Evolutionary conservation across 2,888 invertebrate species (phyloP).

Genomic region (Drosophila seclusa): DNA sequence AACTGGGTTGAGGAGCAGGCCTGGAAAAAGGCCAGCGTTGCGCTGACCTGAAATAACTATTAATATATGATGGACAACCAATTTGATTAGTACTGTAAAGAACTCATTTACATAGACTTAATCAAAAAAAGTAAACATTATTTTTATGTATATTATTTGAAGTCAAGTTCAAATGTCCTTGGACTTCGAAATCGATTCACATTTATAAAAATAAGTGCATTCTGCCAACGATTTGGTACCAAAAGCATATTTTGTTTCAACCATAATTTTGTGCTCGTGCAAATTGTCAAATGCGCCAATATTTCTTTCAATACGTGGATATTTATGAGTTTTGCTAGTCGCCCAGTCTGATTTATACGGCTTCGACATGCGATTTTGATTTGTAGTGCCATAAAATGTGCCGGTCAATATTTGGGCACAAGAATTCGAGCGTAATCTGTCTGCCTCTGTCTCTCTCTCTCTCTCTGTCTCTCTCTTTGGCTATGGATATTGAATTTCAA

Average conservation of each 20-base stretch:
- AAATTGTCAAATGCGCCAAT: slow-evolving; percentile 41
- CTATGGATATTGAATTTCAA: slow-evolving; percentile 59
- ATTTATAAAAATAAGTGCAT: background rate
- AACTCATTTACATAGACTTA: background rate
- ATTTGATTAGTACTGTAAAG: background rate
- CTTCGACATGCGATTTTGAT: slow-evolving; percentile 54
- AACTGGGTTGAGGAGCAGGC: slow-evolving; percentile 87
- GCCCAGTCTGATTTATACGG: slow-evolving; percentile 55
- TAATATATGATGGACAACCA: background rate
- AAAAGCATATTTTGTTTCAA: slow-evolving; percentile 23
- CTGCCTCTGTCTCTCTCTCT: background rate
- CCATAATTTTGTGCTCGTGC: slow-evolving; percentile 27
- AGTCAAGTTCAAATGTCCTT: background rate
- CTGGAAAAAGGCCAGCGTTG: slow-evolving; percentile 20
- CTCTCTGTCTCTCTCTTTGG: background rate
- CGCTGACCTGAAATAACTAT: slow-evolving; percentile 25
- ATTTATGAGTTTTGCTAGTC: slow-evolving; percentile 40
- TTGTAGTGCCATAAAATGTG: slow-evolving; percentile 52
- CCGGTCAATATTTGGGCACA: slow-evolving; percentile 39
- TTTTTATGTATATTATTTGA: background rate
- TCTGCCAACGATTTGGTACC: slow-evolving; percentile 3
- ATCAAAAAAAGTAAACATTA: too few species aligned
- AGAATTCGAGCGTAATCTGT: background rate
- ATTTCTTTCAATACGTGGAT: slow-evolving; percentile 17
- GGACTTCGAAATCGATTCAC: background rate